Percentiles rank a stretch among this genome's conserved stretches.
phyloP scores from a whole-genome alignment of 2,113 vertebrate species.

The Stomatorhinus ivindoensis region DNA sequence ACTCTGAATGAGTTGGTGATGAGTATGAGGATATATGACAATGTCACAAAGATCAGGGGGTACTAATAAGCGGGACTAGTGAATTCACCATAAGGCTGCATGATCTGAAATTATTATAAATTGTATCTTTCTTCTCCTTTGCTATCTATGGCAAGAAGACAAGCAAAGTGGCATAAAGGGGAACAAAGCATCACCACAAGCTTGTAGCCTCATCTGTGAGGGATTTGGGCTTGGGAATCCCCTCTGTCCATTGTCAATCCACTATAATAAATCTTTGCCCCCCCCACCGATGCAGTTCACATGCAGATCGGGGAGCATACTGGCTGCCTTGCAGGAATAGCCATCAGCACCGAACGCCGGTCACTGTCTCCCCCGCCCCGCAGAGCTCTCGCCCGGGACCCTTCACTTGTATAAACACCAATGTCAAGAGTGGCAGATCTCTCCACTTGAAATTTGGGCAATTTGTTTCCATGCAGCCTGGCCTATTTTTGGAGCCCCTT shows the following conservation, averaged over 20 bases:
- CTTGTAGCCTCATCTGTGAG: slow-evolving; percentile 9
- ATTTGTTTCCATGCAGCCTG: slow-evolving; percentile 75
- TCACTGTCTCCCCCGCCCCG: slow-evolving; percentile 29
- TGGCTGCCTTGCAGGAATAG: slow-evolving; percentile 50
- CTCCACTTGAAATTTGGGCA: slow-evolving; percentile 68
- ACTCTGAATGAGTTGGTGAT: not conserved
- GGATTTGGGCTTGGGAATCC: slow-evolving; percentile 36
- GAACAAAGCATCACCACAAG: not conserved
- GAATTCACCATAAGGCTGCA: not conserved
- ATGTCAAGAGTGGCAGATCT: slow-evolving; percentile 67
- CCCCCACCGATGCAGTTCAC: slow-evolving; percentile 44
- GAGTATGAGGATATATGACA: not conserved
- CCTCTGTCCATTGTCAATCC: slow-evolving; percentile 54
- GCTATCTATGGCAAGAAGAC: not conserved
- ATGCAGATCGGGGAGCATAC: slow-evolving; percentile 57
- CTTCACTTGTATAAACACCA: slow-evolving; percentile 61
- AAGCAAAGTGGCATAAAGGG: not conserved
- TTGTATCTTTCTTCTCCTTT: not conserved
- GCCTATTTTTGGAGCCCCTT: slow-evolving; percentile 78
- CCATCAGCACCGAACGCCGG: not conserved
- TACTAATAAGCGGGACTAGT: not conserved
- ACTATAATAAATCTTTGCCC: slow-evolving; percentile 53
- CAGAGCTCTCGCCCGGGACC: slow-evolving; percentile 46
- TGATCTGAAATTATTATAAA: not conserved
- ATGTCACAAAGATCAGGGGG: slow-evolving; percentile 1